Conservation (phyloP, 1,140 invertebrate genomes). For the Drosophila funebris region DNA sequence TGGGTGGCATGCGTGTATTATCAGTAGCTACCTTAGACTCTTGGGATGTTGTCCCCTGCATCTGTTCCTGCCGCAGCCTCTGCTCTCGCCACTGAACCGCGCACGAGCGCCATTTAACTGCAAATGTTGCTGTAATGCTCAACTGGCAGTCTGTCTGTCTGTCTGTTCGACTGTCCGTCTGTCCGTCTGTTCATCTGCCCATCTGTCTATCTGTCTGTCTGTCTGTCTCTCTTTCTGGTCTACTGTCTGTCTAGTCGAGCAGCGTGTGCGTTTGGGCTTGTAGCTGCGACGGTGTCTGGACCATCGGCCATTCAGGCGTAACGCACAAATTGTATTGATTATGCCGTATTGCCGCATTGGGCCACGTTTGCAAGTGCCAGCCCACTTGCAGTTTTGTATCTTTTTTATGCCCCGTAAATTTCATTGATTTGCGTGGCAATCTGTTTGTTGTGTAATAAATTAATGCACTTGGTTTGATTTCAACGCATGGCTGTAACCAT, state of each 20-base stretch:
- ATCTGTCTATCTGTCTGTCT: background rate
- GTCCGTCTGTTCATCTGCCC: too few species aligned
- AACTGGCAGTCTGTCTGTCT: too few species aligned
- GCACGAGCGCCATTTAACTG: constrained; percentile 57
- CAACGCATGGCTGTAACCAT: constrained; percentile 47
- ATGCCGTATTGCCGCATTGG: constrained; percentile 25
- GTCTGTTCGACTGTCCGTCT: too few species aligned
- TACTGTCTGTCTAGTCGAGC: background rate
- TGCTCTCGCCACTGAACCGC: background rate
- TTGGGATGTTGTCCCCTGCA: background rate
- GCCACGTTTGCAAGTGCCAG: background rate
- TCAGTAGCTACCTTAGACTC: constrained; percentile 9
- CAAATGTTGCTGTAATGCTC: constrained; percentile 19
- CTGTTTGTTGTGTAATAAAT: constrained; percentile 77
- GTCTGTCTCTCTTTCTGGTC: background rate
- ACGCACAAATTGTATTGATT: constrained; percentile 71
- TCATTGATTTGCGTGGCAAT: constrained; percentile 73
- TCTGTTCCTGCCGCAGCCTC: background rate
- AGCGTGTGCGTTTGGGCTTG: background rate
- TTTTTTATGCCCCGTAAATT: constrained; percentile 56
- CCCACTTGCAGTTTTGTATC: constrained; percentile 59
- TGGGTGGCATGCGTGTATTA: constrained; percentile 50
- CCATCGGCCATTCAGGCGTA: constrained; percentile 44
- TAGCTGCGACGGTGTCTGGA: constrained; percentile 1
- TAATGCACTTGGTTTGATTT: constrained; percentile 72